Evolutionary conservation across 2,888 invertebrate species (phyloP).

Genomic region (Meganola albula): DNA sequence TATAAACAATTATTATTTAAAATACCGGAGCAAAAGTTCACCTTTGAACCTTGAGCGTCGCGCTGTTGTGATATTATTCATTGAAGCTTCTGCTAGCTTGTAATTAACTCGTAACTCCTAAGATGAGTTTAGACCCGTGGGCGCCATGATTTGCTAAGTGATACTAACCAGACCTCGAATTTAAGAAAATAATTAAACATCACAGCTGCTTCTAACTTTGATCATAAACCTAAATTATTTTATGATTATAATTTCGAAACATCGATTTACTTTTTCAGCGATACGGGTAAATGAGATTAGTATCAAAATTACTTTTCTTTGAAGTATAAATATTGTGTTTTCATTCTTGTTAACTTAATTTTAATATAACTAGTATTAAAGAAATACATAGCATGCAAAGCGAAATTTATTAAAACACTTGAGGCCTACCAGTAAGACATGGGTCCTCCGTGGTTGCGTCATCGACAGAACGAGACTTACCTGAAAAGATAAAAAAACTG

Average conservation of each 20-base stretch:
- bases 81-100: conserved; percentile 43
- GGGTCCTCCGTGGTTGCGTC: conserved; percentile 70
- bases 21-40: conserved; percentile 31
- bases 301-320: too few relatives aligned
- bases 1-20: not conserved
- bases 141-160: conserved; percentile 31
- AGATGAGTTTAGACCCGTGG: conserved; percentile 35
- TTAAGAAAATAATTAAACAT: too few relatives aligned
- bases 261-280: too few relatives aligned
- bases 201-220: too few relatives aligned
- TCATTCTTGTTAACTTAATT: too few relatives aligned
- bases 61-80: conserved; percentile 46
- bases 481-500: conserved; percentile 43
- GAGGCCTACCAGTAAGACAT: conserved; percentile 72
- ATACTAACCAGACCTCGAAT: conserved; percentile 15
- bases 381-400: conserved; percentile 1
- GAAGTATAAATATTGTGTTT: too few relatives aligned
- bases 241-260: too few relatives aligned
- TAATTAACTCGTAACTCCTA: conserved; percentile 51
- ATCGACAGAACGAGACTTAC: conserved; percentile 71
- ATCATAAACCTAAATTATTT: too few relatives aligned
- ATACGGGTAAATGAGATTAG: too few relatives aligned
- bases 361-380: not conserved
- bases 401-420: conserved; percentile 11
- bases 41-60: conserved; percentile 32